Evolutionary conservation across 37 sponge, comb jelly and placozoan genomes (phyloP).

Genomic region (Corticium candelabrum): DNA sequence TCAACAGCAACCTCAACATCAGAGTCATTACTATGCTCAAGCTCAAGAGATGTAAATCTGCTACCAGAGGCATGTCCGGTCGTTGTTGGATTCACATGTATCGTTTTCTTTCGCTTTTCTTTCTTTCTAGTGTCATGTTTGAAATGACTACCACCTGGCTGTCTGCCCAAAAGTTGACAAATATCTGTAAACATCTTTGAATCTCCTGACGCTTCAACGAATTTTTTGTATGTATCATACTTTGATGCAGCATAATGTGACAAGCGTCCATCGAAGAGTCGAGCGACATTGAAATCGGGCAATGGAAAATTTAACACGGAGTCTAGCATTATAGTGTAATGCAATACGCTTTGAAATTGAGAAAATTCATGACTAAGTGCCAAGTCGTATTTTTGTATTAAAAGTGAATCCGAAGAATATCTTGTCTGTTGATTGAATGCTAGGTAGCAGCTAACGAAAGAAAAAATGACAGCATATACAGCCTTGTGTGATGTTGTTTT

Average conservation of each 20-base stretch:
- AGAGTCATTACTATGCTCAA: conserved; percentile 15
- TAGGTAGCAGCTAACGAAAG: neutral
- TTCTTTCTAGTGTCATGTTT: too few relatives aligned
- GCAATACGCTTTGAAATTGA: neutral
- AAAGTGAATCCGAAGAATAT: too few relatives aligned
- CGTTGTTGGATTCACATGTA: too few relatives aligned
- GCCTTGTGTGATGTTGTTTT: too few relatives aligned
- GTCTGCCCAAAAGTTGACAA: neutral
- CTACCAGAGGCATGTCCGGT: conserved; percentile 25
- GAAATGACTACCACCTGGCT: neutral
- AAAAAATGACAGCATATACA: neutral
- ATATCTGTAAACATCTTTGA: neutral
- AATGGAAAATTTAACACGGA: neutral
- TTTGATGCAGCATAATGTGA: too few relatives aligned
- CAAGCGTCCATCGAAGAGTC: neutral
- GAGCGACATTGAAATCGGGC: neutral
- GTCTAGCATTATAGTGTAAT: neutral
- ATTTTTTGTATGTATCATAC: neutral
- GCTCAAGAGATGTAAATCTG: conserved; percentile 72
- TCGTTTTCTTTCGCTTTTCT: too few relatives aligned
- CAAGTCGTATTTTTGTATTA: too few relatives aligned
- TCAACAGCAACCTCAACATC: too few relatives aligned
- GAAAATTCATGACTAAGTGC: too few relatives aligned
- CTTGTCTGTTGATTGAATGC: too few relatives aligned
- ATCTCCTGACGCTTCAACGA: neutral